Percentiles rank a stretch among this genome's conserved stretches.
phyloP scores from a whole-genome alignment of 2,797 vertebrate species.

The Lithobates pipiens region DNA sequence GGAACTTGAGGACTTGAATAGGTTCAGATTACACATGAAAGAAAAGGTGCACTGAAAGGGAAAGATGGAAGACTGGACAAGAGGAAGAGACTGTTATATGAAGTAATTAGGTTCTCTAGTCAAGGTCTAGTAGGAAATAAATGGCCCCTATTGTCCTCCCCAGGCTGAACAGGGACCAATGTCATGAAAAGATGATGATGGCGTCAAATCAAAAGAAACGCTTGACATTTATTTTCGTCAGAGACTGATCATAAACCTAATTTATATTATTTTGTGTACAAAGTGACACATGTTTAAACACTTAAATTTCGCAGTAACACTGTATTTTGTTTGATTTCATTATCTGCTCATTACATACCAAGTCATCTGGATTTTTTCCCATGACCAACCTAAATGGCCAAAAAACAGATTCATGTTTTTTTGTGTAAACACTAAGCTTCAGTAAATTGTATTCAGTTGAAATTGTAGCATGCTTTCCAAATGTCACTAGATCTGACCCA shows the following conservation, averaged over 20 bases:
- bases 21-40: too few species aligned
- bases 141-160: neutral
- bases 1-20: too few species aligned
- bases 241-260: too few species aligned
- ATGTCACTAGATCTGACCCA: slow-evolving; percentile 25
- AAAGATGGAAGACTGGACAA: too few species aligned
- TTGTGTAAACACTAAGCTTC: slow-evolving; percentile 70
- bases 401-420: slow-evolving; percentile 50
- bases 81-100: too few species aligned
- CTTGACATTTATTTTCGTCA: neutral
- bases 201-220: neutral
- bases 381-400: slow-evolving; percentile 62
- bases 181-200: neutral
- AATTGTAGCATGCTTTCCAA: slow-evolving; percentile 16
- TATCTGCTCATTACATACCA: slow-evolving; percentile 43
- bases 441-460: neutral
- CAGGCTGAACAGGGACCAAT: neutral
- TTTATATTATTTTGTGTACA: neutral
- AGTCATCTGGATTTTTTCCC: slow-evolving; percentile 74
- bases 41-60: too few species aligned
- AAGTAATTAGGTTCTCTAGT: too few species aligned
- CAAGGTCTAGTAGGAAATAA: neutral
- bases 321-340: slow-evolving; percentile 5
- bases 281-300: neutral
- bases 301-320: neutral